Evolutionary conservation across 2,797 vertebrate species (phyloP), one percentile per base, ranked within the genome.

Genomic region (Alcedo quadribrachys): DNA sequence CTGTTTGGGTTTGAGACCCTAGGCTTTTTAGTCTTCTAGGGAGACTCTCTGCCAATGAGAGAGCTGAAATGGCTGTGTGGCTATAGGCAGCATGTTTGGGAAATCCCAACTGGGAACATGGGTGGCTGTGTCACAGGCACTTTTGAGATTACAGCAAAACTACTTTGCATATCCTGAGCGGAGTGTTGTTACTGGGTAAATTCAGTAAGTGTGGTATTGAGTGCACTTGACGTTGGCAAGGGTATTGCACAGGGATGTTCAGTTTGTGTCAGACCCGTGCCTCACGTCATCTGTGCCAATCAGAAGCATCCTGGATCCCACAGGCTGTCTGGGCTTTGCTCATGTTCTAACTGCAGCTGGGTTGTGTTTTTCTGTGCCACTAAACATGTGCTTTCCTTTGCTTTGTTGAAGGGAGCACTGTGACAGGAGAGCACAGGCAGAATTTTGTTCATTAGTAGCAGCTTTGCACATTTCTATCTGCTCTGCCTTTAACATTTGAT

Each of bases 231-330:
- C 58, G 10, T 21, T 68, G 25, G 25, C 30, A 50, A 57, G 45
- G 7, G 3, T 73, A 7, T 35, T 83, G 10, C 15, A 8, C 11
- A 65, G 48, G 15, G 40, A 27, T 28, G 8, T 51, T 84, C 27
- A 10, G 3, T 37, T 8, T 32, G 14, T 69, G 45, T 69, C 55
- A n/a, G 32, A 12, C 6, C 60, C 4, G 0, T 2, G 2, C 9
- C 28, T 63, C 12, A 33, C 8, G 12, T 0, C 0, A 12, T n/a
- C 40, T 19, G 6, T 60, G 25, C 8, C 60, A 27, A 74, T 53
- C 12, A 9, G 12, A 50, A 15, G 12, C 15, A 12, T 24, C 48
- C 13, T 73, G 35, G 53, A 50, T 53, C 48, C 20, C 11, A 53
- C 30, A 42, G 15, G 14, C 51, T 66, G 13, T 24, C 11, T 46